phyloP scores from a whole-genome alignment of 1,140 invertebrate genomes.

The Platyscapa corneri region DNA sequence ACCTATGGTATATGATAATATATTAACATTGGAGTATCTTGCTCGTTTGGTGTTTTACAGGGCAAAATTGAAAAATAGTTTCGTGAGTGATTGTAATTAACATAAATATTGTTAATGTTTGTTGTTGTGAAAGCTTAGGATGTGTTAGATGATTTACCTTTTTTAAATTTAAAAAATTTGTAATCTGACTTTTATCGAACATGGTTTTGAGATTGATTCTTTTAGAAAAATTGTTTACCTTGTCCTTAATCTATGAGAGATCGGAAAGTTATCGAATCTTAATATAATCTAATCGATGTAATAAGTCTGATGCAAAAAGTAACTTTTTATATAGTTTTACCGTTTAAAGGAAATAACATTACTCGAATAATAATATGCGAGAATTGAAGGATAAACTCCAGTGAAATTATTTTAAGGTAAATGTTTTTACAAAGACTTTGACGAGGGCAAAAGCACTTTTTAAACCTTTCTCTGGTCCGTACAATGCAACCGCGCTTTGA shows the following conservation, averaged over 20 bases:
- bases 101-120: background rate
- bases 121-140: background rate
- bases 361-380: background rate
- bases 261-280: background rate
- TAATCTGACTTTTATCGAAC: background rate
- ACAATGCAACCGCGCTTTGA: too few species aligned
- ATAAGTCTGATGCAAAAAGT: too few species aligned
- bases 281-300: background rate
- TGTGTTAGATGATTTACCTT: background rate
- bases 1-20: background rate
- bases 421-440: too few species aligned
- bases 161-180: background rate
- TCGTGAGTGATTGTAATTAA: slow-evolving; percentile 6
- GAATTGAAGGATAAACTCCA: background rate
- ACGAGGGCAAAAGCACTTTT: too few species aligned
- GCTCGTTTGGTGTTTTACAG: background rate
- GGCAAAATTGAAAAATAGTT: background rate
- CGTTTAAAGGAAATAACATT: background rate
- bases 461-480: too few species aligned
- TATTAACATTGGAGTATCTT: background rate
- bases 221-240: background rate
- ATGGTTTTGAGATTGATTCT: background rate
- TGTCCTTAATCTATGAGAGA: background rate
- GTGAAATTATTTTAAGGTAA: too few species aligned
- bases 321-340: too few species aligned